A percentile compares a stretch with the other conserved stretches of the same genome.
Conservation (phyloP, 2,113 vertebrate genomes). For the Chaenocephalus aceratus region DNA sequence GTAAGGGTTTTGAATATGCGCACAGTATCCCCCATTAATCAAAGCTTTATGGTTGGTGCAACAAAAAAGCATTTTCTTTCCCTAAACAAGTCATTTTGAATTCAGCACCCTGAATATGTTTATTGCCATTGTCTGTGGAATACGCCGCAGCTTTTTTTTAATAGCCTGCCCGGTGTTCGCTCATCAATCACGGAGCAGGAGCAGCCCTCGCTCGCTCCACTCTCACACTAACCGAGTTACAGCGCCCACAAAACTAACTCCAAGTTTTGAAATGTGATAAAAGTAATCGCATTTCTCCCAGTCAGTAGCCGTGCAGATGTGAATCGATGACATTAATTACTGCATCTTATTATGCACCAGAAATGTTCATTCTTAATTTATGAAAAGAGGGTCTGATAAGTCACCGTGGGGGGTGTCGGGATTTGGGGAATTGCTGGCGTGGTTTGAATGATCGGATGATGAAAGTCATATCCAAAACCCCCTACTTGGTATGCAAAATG, state of each 20-base stretch:
- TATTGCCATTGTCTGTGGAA: slow-evolving; percentile 87
- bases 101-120: slow-evolving; percentile 83
- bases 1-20: slow-evolving; percentile 63
- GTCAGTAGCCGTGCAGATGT: slow-evolving; percentile 92
- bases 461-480: slow-evolving; percentile 24
- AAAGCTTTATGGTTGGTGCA: slow-evolving; percentile 69
- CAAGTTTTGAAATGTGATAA: slow-evolving; percentile 97
- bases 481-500: slow-evolving; percentile 49
- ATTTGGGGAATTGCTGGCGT: slow-evolving; percentile 14
- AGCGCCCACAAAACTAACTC: slow-evolving; percentile 92
- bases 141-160: slow-evolving; percentile 82
- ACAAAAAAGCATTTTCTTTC: slow-evolving; percentile 66
- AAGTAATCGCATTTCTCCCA: slow-evolving; percentile 93
- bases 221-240: slow-evolving; percentile 93
- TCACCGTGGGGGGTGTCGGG: slow-evolving; percentile 66
- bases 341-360: slow-evolving; percentile 92
- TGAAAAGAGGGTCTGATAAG: slow-evolving; percentile 85
- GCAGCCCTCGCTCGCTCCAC: slow-evolving; percentile 88
- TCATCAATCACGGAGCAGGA: slow-evolving; percentile 92
- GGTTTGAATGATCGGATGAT: slow-evolving; percentile 21
- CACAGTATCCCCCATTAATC: slow-evolving; percentile 71
- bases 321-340: slow-evolving; percentile 99
- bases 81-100: slow-evolving; percentile 83
- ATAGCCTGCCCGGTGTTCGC: slow-evolving; percentile 82
- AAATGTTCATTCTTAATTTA: slow-evolving; percentile 95